Percentiles rank a stretch among this genome's conserved stretches.
Conservation (phyloP, 2,113 vertebrate species). For the Dissostichus mawsoni region DNA sequence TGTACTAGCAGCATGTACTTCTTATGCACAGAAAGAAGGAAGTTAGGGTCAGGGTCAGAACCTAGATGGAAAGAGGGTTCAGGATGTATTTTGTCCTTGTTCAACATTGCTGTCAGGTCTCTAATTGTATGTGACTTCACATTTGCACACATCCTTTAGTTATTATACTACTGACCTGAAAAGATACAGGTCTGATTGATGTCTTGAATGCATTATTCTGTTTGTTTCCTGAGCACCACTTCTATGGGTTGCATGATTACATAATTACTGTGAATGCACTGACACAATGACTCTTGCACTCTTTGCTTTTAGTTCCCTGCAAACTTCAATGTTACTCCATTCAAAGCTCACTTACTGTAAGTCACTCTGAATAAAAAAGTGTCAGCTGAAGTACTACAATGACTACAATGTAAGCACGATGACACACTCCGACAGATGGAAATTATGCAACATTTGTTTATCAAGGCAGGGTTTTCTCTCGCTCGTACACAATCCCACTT, state of each 20-base stretch:
- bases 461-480: slow-evolving; percentile 2
- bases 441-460: slow-evolving; percentile 43
- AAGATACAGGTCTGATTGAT: neutral
- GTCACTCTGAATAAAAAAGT: slow-evolving; percentile 28
- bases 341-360: slow-evolving; percentile 33
- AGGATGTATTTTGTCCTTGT: neutral
- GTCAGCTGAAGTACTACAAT: slow-evolving; percentile 39
- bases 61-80: neutral
- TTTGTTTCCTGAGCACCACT: slow-evolving; percentile 26
- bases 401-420: slow-evolving; percentile 45
- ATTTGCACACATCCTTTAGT: slow-evolving; percentile 15
- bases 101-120: slow-evolving; percentile 2
- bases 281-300: slow-evolving; percentile 23
- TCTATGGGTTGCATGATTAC: neutral
- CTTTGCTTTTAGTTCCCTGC: slow-evolving; percentile 31
- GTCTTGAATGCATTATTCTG: neutral
- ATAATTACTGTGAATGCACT: slow-evolving; percentile 4
- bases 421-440: slow-evolving; percentile 45
- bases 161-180: neutral
- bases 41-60: neutral
- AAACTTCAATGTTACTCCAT: slow-evolving; percentile 43
- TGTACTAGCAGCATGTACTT: neutral
- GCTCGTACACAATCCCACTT: slow-evolving; percentile 26
- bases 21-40: neutral
- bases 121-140: slow-evolving; percentile 26